Evolutionary conservation across 2,113 vertebrate genomes (phyloP).

Genomic region (Leuciscus idus): DNA sequence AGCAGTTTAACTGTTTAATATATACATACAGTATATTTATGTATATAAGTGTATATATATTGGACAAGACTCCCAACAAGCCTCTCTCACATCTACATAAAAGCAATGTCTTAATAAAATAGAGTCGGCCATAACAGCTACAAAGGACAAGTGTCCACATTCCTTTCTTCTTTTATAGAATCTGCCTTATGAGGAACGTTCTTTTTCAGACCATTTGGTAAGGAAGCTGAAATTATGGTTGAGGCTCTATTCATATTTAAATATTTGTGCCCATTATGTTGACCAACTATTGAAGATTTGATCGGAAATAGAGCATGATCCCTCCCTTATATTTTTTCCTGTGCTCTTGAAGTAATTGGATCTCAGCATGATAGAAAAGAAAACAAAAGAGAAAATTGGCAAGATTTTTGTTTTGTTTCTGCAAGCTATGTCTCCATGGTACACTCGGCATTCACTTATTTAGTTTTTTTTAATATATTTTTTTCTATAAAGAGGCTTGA

Average conservation of each 20-base stretch:
- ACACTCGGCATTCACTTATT: slow-evolving; percentile 33
- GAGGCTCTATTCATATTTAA: not conserved
- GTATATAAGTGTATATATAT: too few relatives aligned
- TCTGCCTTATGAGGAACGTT: not conserved
- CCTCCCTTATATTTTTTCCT: slow-evolving; percentile 16
- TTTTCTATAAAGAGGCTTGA: slow-evolving; percentile 46
- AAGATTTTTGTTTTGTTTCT: slow-evolving; percentile 47
- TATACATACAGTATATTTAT: too few relatives aligned
- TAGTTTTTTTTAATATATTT: not conserved
- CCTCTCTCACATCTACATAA: not conserved
- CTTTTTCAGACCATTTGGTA: not conserved
- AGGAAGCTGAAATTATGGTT: not conserved
- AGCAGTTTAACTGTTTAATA: too few relatives aligned
- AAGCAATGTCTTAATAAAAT: not conserved
- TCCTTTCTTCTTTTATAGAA: not conserved
- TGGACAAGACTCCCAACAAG: too few relatives aligned
- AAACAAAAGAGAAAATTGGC: slow-evolving; percentile 52
- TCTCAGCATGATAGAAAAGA: slow-evolving; percentile 49
- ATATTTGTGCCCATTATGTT: slow-evolving; percentile 15
- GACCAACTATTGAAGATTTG: slow-evolving; percentile 20
- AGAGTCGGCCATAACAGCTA: not conserved
- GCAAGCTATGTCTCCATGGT: slow-evolving; percentile 19
- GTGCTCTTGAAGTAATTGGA: slow-evolving; percentile 39
- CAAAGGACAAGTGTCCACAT: not conserved
- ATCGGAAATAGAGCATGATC: slow-evolving; percentile 12